Evolutionary conservation across 2,113 vertebrate species (phyloP).

Genomic region (Oncorhynchus nerka): DNA sequence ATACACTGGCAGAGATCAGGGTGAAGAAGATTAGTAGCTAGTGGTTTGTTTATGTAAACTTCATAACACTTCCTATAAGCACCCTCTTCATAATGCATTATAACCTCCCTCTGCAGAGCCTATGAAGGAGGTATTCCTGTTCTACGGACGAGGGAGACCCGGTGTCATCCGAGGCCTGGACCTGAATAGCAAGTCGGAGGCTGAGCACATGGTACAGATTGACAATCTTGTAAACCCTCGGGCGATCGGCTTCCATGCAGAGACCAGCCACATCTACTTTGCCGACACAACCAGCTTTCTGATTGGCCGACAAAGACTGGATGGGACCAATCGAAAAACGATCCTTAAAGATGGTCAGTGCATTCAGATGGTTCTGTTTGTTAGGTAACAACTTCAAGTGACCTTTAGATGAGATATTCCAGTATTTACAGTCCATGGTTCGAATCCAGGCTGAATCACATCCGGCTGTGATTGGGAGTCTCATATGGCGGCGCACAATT

Average conservation of each 20-base stretch:
- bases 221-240: conserved; percentile 84
- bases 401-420: neutral
- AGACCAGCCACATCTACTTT: conserved; percentile 84
- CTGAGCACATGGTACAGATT: conserved; percentile 85
- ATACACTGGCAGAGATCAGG: conserved; percentile 26
- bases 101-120: conserved; percentile 79
- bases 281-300: conserved; percentile 86
- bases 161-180: conserved; percentile 86
- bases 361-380: neutral
- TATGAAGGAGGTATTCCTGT: conserved; percentile 86
- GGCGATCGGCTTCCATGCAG: conserved; percentile 84
- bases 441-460: too few species aligned
- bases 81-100: neutral
- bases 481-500: too few species aligned
- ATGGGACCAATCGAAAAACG: conserved; percentile 82
- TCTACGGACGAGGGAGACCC: conserved; percentile 87
- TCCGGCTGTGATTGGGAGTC: too few species aligned
- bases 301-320: conserved; percentile 86
- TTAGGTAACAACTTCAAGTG: neutral
- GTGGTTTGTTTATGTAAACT: conserved; percentile 70
- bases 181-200: conserved; percentile 79
- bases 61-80: conserved; percentile 1
- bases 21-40: conserved; percentile 1
- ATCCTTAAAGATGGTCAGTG: conserved; percentile 85
- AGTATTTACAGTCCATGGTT: too few species aligned